Percentiles rank a stretch among this genome's conserved stretches.
Conservation (phyloP, 2,797 vertebrate genomes). For the Leptodactylus fallax region DNA sequence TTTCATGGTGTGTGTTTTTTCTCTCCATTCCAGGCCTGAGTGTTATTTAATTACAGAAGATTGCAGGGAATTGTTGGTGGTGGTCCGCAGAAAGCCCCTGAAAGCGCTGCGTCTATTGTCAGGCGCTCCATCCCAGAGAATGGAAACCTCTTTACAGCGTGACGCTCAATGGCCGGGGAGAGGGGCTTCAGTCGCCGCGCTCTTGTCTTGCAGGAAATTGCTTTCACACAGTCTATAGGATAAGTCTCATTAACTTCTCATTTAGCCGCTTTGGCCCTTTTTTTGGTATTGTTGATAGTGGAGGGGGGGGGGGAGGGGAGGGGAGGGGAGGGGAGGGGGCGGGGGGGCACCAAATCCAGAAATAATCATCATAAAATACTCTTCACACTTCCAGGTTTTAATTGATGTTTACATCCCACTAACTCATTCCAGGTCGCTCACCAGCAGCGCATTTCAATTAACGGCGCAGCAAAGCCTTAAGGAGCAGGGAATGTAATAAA, state of each 20-base stretch:
- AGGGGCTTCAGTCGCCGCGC: slow-evolving; percentile 69
- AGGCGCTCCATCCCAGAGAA: too few species aligned
- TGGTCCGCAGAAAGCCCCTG: slow-evolving; percentile 19
- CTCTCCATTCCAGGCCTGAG: not conserved
- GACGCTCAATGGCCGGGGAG: not conserved
- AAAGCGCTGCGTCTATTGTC: not conserved
- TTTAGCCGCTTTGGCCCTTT: slow-evolving; percentile 73
- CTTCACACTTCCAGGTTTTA: slow-evolving; percentile 74
- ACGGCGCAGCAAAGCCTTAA: slow-evolving; percentile 67
- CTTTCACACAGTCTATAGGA: slow-evolving; percentile 72
- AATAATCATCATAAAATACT: slow-evolving; percentile 54
- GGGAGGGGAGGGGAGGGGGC: slow-evolving; percentile 68
- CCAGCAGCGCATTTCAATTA: slow-evolving; percentile 73
- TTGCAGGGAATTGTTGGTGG: slow-evolving; percentile 1
- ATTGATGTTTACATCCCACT: slow-evolving; percentile 73
- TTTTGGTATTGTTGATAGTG: slow-evolving; percentile 71
- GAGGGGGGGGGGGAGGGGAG: slow-evolving; percentile 69
- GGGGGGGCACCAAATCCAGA: slow-evolving; percentile 49
- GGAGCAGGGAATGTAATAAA: slow-evolving; percentile 64
- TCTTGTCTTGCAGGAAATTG: slow-evolving; percentile 71
- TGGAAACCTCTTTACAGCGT: not conserved
- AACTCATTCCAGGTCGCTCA: slow-evolving; percentile 66
- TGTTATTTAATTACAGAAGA: slow-evolving; percentile 17
- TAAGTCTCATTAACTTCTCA: slow-evolving; percentile 75
- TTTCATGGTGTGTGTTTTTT: not conserved